These are phyloP conservation scores for Cosmia trapezina DNA, from an alignment of 2,888 invertebrate species.

Conservation along the genomic window DNA sequence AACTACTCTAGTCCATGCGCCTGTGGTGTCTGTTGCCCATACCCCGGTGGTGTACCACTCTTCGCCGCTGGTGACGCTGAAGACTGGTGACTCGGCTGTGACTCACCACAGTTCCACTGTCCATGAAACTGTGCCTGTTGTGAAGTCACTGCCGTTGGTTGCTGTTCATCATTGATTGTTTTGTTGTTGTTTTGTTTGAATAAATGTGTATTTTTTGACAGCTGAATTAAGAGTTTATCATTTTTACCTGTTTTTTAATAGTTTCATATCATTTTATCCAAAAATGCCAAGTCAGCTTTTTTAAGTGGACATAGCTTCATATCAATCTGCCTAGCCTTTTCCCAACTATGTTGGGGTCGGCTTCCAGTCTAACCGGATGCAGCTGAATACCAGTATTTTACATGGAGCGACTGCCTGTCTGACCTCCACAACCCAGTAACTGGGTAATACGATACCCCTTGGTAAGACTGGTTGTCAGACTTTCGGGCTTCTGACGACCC, in stretches of 20 bases:
- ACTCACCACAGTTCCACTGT: slow-evolving; percentile 88
- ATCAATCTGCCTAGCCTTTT: too few relatives aligned
- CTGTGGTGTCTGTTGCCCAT: slow-evolving; percentile 62
- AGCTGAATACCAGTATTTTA: too few relatives aligned
- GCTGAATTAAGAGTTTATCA: background rate
- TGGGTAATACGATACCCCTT: too few relatives aligned
- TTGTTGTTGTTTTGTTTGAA: slow-evolving; percentile 48
- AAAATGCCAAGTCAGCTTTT: background rate
- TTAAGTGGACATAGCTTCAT: too few relatives aligned
- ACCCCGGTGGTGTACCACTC: slow-evolving; percentile 75
- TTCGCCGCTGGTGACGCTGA: slow-evolving; percentile 71
- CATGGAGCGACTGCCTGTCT: too few relatives aligned
- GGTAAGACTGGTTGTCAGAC: too few relatives aligned
- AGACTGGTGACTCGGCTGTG: slow-evolving; percentile 83
- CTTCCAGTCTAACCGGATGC: too few relatives aligned
- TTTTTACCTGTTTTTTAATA: background rate
- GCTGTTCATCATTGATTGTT: slow-evolving; percentile 74
- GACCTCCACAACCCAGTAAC: too few relatives aligned
- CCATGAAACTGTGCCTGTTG: slow-evolving; percentile 79
- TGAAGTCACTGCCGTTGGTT: slow-evolving; percentile 73
- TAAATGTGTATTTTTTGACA: slow-evolving; percentile 47
- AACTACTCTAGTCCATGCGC: slow-evolving; percentile 68
- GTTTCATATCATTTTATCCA: background rate
- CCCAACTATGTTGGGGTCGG: too few relatives aligned
- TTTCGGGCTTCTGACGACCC: too few relatives aligned